Evolutionary conservation across 2,888 invertebrate genomes (phyloP).

Genomic region (Didymodactylos carnosus): DNA sequence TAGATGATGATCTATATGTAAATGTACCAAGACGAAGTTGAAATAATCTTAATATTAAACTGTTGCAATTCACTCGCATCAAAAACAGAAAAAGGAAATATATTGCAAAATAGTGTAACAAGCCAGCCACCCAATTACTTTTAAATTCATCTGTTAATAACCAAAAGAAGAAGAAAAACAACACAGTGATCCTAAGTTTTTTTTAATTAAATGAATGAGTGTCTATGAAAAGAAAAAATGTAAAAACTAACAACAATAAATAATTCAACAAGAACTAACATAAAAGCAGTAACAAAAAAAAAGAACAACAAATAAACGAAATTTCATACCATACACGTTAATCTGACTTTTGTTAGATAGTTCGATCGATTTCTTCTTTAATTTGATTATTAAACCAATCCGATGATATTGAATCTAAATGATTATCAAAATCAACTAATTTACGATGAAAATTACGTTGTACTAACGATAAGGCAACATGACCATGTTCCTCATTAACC

Average conservation of each 20-base stretch:
- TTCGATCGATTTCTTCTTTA: neutral
- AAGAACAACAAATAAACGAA: neutral
- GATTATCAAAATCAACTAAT: constrained; percentile 87
- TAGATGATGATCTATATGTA: neutral
- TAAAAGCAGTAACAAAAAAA: neutral
- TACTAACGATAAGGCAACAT: constrained; percentile 41
- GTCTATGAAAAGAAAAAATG: neutral
- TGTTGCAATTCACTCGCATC: neutral
- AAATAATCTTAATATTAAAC: neutral
- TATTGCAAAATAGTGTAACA: too few relatives aligned
- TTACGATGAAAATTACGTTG: constrained; percentile 27
- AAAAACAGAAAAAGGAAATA: neutral
- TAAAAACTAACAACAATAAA: neutral
- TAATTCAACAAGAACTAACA: neutral
- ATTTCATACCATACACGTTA: too few relatives aligned
- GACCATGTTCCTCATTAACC: constrained; percentile 25
- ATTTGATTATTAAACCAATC: constrained; percentile 62
- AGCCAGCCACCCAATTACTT: too few relatives aligned
- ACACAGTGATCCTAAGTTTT: too few relatives aligned
- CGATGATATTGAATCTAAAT: constrained; percentile 64
- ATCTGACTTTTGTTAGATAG: neutral
- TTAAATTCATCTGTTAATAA: neutral
- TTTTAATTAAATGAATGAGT: too few relatives aligned
- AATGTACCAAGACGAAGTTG: neutral
- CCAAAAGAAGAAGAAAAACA: too few relatives aligned